These are phyloP conservation scores for Olivierus martensii DNA, from an alignment of 1,140 invertebrate genomes.

Conservation along the genomic window DNA sequence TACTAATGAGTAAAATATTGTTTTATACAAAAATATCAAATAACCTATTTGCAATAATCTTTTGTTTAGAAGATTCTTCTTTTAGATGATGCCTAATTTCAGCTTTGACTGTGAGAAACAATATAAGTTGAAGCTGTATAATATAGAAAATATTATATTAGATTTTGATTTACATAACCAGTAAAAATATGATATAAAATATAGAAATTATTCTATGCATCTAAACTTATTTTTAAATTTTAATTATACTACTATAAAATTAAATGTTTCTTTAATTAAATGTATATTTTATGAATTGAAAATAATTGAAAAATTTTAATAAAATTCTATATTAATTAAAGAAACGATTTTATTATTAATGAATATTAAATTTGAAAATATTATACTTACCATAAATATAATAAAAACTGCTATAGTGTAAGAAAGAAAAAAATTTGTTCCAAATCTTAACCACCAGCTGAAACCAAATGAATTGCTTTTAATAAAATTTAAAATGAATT, in stretches of 20 bases:
- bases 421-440: slow-evolving; percentile 15
- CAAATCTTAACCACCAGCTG: slow-evolving; percentile 14
- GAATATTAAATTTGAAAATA: too few relatives aligned
- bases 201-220: neutral
- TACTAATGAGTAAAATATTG: too few relatives aligned
- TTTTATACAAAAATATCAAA: too few relatives aligned
- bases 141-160: neutral
- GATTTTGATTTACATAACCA: neutral
- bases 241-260: neutral
- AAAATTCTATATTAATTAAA: too few relatives aligned
- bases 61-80: neutral
- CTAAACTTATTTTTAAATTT: neutral
- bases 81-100: slow-evolving; percentile 9
- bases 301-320: neutral
- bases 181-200: neutral
- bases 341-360: too few relatives aligned
- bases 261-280: neutral
- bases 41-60: too few relatives aligned
- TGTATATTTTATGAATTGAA: neutral
- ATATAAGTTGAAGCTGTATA: slow-evolving; percentile 6
- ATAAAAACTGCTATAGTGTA: slow-evolving; percentile 7
- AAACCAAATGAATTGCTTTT: neutral
- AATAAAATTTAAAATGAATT: too few relatives aligned
- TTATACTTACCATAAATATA: neutral
- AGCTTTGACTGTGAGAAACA: slow-evolving; percentile 11